Evolutionary conservation across 2,888 invertebrate genomes (phyloP), one percentile per base, ranked within the genome.

Genomic region (Epirrhoe tristata): DNA sequence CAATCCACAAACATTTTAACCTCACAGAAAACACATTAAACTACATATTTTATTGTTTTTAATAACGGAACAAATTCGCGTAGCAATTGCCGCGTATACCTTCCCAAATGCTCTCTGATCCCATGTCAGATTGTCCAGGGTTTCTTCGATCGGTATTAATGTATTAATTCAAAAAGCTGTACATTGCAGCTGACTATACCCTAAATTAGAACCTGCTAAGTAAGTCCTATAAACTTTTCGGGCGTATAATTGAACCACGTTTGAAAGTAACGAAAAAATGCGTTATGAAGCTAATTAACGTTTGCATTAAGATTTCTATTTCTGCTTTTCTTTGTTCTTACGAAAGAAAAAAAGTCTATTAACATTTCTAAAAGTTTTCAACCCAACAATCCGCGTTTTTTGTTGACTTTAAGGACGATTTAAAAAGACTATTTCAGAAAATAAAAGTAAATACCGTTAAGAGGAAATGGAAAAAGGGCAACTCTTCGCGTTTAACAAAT

Each of bases 211-310:
- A 39, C 36, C 24, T 34, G 0, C 14, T 34, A 53, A 34, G 14
- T 17, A 17, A 1, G 50, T 17, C 17, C 6, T 53, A 36, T 10
- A 56, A 59, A 63, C 63, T 56, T 63, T 63, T 48, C 54, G n/a
- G 10, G 34, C 58, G 60, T 61, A 55, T 55, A 70, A 58, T 66
- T 52, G 39, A 55, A 55, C 36, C 58, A 55, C 52, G 54, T 56
- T 62, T 46, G 31, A 69, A 58, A 66, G 63, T 59, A 46, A 39
- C 54, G 17, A 63, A 51, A 50, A 56, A 67, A 59, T 12, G 34
- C 46, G 48, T 36, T 61, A 58, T 53, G 43, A 66, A 59, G 69
- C 59, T 66, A 65, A 69, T 66, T 69, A 63, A 57, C 56, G 50
- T 56, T 57, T 51, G 14, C 58, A 59, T 65, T 65, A 55, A 59